Conservation (phyloP, 2,113 vertebrate species). For the Formicarius rufipectus region DNA sequence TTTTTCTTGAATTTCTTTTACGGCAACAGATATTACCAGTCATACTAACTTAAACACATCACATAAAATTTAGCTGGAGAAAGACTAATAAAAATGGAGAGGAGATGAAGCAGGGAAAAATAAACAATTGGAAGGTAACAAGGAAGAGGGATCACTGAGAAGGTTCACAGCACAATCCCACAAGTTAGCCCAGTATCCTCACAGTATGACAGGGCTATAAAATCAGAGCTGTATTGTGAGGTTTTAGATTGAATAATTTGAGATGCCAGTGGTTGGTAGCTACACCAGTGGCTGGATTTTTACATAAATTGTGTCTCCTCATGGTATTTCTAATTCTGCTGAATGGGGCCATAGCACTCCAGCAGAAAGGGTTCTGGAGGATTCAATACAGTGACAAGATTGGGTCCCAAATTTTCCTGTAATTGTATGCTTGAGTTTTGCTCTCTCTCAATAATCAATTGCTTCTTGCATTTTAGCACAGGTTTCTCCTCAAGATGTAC, state of each 20-base stretch:
- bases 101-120: background rate
- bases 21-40: background rate
- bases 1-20: background rate
- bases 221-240: background rate
- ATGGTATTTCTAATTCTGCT: background rate
- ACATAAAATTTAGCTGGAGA: constrained; percentile 7
- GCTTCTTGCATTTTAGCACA: background rate
- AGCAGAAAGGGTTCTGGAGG: background rate
- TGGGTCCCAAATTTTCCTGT: background rate
- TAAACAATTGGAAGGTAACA: background rate
- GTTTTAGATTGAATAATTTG: background rate
- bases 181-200: background rate
- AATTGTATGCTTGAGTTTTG: background rate
- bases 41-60: background rate
- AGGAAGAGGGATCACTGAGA: background rate
- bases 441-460: background rate
- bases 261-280: background rate
- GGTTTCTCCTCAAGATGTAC: accelerated
- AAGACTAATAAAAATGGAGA: background rate
- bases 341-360: background rate
- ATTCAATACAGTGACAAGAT: background rate
- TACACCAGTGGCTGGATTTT: background rate
- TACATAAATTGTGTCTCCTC: background rate
- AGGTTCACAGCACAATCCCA: background rate
- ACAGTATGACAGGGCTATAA: background rate